These are phyloP conservation scores for Epirrita christyi DNA, from an alignment of 2,888 invertebrate genomes.

Conservation along the genomic window DNA sequence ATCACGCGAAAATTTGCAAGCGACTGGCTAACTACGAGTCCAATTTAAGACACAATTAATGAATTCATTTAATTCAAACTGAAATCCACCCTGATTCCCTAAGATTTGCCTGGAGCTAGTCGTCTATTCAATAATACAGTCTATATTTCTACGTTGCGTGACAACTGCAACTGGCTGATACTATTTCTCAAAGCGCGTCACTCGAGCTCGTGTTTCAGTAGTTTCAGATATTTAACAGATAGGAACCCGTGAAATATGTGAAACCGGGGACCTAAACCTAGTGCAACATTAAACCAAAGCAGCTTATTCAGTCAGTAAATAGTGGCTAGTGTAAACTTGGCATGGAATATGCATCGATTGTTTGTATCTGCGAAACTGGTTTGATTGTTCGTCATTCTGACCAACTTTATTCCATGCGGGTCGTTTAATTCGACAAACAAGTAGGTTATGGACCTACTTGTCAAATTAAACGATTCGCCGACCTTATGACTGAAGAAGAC, in stretches of 20 bases:
- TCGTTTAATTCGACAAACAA: constrained; percentile 53
- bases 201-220: too few species aligned
- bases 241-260: background rate
- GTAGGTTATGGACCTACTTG: constrained; percentile 50
- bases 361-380: constrained; percentile 46
- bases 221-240: too few species aligned
- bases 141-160: too few species aligned
- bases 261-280: background rate
- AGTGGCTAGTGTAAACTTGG: constrained; percentile 55
- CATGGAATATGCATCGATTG: constrained; percentile 47
- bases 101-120: too few species aligned
- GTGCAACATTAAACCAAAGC: constrained; percentile 14
- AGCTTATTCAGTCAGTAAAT: constrained; percentile 43
- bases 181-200: too few species aligned
- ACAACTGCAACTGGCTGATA: too few species aligned
- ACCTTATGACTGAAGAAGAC: background rate
- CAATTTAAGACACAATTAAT: too few species aligned
- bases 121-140: too few species aligned
- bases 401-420: constrained; percentile 50
- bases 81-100: too few species aligned
- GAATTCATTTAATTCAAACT: too few species aligned
- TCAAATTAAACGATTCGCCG: constrained; percentile 14
- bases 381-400: constrained; percentile 39
- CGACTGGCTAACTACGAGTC: background rate
- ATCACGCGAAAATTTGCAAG: background rate